Evolutionary conservation across 2,797 vertebrate genomes (phyloP), one percentile per base, ranked within the genome.

Genomic region (Dromococcyx pavoninus): DNA sequence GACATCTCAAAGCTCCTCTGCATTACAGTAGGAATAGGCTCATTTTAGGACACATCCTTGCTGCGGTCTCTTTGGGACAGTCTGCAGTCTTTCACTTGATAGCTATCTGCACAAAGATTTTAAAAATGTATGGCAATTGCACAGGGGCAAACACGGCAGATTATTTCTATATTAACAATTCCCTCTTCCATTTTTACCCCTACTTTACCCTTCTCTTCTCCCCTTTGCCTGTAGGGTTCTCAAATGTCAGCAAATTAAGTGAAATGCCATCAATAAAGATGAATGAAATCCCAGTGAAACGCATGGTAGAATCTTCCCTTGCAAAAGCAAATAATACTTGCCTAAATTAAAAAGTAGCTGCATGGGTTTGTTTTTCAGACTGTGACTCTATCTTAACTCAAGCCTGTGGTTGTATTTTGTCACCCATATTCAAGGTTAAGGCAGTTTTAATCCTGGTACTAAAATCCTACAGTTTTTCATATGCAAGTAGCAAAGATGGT

Each of bases 231-330:
- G 80, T 79, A 85, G 88, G 89, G 83, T 74, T 91, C 86, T 95
- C 83, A 95, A 86, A 95, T 73, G 80, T 91, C 86, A 96, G 80
- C 83, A 96, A 94, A 94, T 96, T 91, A 93, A 94, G 77, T 88
- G 86, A 95, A 95, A 96, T 94, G 91, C 71, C 92, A 93, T 88
- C 90, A 94, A 94, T 88, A 95, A 95, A 96, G 93, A 95, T 70
- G 32, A 95, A 92, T 81, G 56, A 93, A 96, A 91, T 93, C 89
- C 93, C 83, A 79, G 44, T 54, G 80, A 88, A 91, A 94, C 70
- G 90, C 64, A 89, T 6, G 13, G 71, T 53, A 93, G 57, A 90
- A 93, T 85, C 60, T 57, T 81, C 54, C 60, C 44, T 82, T 76
- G 69, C 53, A 84, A 78, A 94, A 87, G 28, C 77, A 93, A 86